Percentiles rank a stretch among this genome's conserved stretches.
phyloP scores from a whole-genome alignment of 2,888 invertebrate species.

The Drosophila birchii region DNA sequence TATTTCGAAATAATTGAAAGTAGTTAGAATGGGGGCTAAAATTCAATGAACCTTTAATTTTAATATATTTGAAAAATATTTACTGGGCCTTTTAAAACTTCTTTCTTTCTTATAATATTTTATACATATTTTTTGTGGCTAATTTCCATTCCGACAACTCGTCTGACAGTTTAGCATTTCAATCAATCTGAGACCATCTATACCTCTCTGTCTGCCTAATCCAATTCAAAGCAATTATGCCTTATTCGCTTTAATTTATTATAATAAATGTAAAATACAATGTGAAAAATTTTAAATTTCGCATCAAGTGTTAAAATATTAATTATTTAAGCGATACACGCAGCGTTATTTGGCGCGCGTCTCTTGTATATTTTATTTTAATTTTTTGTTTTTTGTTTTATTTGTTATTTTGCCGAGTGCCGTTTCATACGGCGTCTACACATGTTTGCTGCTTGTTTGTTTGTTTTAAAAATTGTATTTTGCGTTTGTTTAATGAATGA shows the following conservation, averaged over 20 bases:
- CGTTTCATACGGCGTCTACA: conserved; percentile 53
- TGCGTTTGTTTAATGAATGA: conserved; percentile 62
- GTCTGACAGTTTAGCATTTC: conserved; percentile 53
- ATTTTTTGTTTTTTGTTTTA: conserved; percentile 55
- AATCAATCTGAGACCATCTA: conserved; percentile 45
- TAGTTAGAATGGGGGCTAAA: conserved; percentile 4
- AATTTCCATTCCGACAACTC: conserved; percentile 31
- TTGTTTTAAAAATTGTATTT: conserved; percentile 69
- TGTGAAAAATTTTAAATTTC: conserved; percentile 64
- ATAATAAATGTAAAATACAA: conserved; percentile 82
- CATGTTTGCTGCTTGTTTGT: conserved; percentile 77
- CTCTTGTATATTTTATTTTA: conserved; percentile 77
- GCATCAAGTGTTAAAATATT: conserved; percentile 81
- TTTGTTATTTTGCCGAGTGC: conserved; percentile 30
- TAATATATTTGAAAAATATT: background rate
- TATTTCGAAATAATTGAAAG: conserved; percentile 12
- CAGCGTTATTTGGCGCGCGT: conserved; percentile 62
- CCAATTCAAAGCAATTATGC: conserved; percentile 75
- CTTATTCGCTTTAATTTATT: conserved; percentile 81
- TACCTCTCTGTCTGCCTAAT: conserved; percentile 49
- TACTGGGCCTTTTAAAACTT: no score
- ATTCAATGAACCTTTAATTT: background rate
- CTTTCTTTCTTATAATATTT: background rate
- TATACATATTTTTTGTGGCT: background rate
- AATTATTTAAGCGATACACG: conserved; percentile 82